These are phyloP conservation scores for Notothenia rossii DNA, from an alignment of 2,113 vertebrate genomes.

Conservation along the genomic window DNA sequence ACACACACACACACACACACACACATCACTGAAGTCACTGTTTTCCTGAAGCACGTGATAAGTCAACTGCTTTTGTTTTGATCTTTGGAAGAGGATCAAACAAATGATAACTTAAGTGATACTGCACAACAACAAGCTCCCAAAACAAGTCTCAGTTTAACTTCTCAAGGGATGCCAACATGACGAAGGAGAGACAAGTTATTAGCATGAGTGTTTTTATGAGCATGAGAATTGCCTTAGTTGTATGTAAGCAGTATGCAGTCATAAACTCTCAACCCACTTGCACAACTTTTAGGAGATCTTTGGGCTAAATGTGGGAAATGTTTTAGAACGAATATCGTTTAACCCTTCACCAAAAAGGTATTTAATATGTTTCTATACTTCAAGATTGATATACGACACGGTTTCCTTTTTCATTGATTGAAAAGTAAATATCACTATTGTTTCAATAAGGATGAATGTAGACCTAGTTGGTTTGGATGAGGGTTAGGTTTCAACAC, in stretches of 20 bases:
- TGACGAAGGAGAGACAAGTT: not conserved
- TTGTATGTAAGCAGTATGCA: no score
- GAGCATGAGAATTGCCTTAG: not conserved
- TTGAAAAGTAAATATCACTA: not conserved
- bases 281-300: no score
- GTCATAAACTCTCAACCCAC: no score
- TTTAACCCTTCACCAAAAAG: not conserved
- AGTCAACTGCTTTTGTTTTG: constrained; percentile 25
- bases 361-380: not conserved
- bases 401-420: not conserved
- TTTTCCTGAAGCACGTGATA: constrained; percentile 21
- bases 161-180: not conserved
- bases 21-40: not conserved
- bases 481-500: no score
- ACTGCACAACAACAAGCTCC: constrained; percentile 1
- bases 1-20: constrained; percentile 12
- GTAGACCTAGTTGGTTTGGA: no score
- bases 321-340: not conserved
- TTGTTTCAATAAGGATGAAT: not conserved
- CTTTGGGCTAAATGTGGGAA: not conserved
- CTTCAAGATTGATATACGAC: not conserved
- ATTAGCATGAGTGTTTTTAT: not conserved
- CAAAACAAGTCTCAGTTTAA: not conserved
- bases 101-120: constrained; percentile 11
- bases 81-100: constrained; percentile 16